Percentiles rank a stretch among this genome's conserved stretches.
These are phyloP conservation scores for Centruroides vittatus DNA, from an alignment of 1,140 invertebrate genomes.

Conservation along the genomic window DNA sequence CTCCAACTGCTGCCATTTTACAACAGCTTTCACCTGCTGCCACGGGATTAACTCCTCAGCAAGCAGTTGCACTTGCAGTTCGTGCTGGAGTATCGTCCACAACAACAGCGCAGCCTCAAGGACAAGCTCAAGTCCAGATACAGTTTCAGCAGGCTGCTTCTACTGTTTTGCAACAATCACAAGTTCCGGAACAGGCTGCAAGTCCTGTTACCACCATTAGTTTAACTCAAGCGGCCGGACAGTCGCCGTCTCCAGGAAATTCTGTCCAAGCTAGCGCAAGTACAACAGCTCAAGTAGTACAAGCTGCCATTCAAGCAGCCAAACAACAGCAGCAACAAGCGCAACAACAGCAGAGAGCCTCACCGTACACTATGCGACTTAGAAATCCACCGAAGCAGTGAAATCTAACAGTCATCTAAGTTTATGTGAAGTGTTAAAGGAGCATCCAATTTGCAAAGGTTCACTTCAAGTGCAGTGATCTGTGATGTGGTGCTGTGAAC, in stretches of 20 bases:
- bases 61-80: conserved; percentile 12
- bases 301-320: conserved; percentile 9
- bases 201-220: conserved; percentile 1
- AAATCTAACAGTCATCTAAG: too few relatives aligned
- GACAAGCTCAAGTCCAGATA: conserved; percentile 9
- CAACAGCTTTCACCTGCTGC: conserved; percentile 6
- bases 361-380: conserved; percentile 12
- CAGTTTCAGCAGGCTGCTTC: neutral
- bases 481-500: too few relatives aligned
- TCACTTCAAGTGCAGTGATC: too few relatives aligned
- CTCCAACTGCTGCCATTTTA: conserved; percentile 5
- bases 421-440: too few relatives aligned
- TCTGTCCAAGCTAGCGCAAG: neutral
- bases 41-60: neutral
- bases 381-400: conserved; percentile 8
- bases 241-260: neutral
- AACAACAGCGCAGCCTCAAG: conserved; percentile 1
- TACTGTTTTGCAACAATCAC: neutral
- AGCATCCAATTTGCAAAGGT: too few relatives aligned
- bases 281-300: conserved; percentile 5
- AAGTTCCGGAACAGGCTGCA: conserved; percentile 2
- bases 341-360: conserved; percentile 6
- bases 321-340: conserved; percentile 1
- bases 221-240: neutral
- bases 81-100: neutral